These are phyloP conservation scores for Bombylius major DNA, from an alignment of 2,888 invertebrate genomes.

Conservation along the genomic window DNA sequence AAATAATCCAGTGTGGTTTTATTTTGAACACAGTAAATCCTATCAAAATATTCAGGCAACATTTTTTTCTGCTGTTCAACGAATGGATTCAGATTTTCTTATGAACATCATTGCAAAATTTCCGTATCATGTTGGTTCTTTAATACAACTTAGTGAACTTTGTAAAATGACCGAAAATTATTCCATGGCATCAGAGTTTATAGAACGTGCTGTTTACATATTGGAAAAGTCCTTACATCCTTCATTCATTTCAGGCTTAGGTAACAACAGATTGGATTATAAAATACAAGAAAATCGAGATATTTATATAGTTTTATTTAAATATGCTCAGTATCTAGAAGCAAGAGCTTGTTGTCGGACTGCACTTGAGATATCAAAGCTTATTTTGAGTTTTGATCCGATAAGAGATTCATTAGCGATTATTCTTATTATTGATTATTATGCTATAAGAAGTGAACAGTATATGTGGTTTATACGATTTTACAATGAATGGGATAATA, in stretches of 20 bases:
- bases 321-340: constrained; percentile 64
- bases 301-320: constrained; percentile 68
- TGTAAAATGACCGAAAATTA: constrained; percentile 64
- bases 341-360: constrained; percentile 72
- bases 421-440: constrained; percentile 66
- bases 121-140: constrained; percentile 68
- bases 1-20: constrained; percentile 41
- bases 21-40: constrained; percentile 58
- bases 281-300: constrained; percentile 69
- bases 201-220: constrained; percentile 64
- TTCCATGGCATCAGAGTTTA: constrained; percentile 62
- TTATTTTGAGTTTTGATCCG: constrained; percentile 65
- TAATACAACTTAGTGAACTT: constrained; percentile 69
- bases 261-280: constrained; percentile 64
- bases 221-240: constrained; percentile 70
- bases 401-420: constrained; percentile 65
- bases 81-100: constrained; percentile 64
- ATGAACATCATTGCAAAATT: constrained; percentile 59
- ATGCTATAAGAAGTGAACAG: constrained; percentile 62
- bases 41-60: constrained; percentile 62
- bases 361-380: constrained; percentile 75
- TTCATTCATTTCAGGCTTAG: constrained; percentile 60
- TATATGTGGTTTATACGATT: constrained; percentile 55
- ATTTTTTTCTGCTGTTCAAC: constrained; percentile 67
- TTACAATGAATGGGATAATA: constrained; percentile 44